Conservation (phyloP, 2,888 invertebrate genomes). For the Rhingia campestris region DNA sequence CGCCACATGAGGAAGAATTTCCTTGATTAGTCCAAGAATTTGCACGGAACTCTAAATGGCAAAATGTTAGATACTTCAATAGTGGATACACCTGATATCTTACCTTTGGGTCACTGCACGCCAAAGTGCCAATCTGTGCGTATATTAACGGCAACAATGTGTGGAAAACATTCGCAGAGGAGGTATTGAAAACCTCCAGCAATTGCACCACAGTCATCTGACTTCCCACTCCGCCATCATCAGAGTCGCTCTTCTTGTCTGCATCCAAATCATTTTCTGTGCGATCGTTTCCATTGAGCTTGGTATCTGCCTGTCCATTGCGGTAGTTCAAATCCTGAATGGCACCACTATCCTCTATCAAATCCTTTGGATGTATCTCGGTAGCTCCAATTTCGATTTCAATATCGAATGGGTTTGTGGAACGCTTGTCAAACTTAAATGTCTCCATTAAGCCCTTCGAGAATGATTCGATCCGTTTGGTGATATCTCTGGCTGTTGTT, state of each 20-base stretch:
- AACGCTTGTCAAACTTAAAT: slow-evolving; percentile 82
- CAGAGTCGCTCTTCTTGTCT: slow-evolving; percentile 79
- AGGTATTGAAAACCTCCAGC: slow-evolving; percentile 81
- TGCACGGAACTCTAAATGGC: slow-evolving; percentile 90
- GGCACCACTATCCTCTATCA: slow-evolving; percentile 80
- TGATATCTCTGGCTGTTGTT: slow-evolving; percentile 81
- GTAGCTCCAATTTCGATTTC: slow-evolving; percentile 83
- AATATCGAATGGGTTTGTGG: slow-evolving; percentile 83
- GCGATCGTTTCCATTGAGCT: slow-evolving; percentile 81
- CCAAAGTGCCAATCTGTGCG: slow-evolving; percentile 92
- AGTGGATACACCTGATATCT: slow-evolving; percentile 73
- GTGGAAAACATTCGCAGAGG: slow-evolving; percentile 85
- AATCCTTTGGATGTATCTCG: slow-evolving; percentile 81
- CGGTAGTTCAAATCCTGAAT: slow-evolving; percentile 80
- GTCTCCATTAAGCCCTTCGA: slow-evolving; percentile 83
- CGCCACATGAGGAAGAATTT: slow-evolving; percentile 93
- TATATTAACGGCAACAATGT: slow-evolving; percentile 92
- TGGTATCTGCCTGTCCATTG: slow-evolving; percentile 80
- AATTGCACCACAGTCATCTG: slow-evolving; percentile 80
- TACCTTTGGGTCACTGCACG: slow-evolving; percentile 91
- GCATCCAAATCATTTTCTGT: slow-evolving; percentile 78
- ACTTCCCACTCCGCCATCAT: slow-evolving; percentile 77
- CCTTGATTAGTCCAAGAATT: slow-evolving; percentile 92
- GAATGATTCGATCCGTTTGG: slow-evolving; percentile 83
- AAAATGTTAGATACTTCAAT: background rate